Percentiles rank a stretch among this genome's conserved stretches.
These are phyloP conservation scores for Actenoides lindsayi DNA, from an alignment of 2,113 vertebrate species.

Conservation along the genomic window DNA sequence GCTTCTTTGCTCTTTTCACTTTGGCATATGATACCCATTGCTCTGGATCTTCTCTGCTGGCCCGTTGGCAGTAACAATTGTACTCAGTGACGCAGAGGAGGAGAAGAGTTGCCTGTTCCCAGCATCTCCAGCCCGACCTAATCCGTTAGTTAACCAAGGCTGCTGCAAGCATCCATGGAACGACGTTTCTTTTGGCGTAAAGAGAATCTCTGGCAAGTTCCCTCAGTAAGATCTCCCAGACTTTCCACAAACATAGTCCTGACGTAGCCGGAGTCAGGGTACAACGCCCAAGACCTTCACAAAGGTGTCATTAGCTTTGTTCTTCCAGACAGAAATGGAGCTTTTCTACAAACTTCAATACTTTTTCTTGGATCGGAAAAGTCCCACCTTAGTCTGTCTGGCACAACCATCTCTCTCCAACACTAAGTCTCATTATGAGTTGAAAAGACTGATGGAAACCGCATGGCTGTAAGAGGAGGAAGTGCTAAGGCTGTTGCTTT, in stretches of 20 bases:
- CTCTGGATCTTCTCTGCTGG: background rate
- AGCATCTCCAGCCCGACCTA: background rate
- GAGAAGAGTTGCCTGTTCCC: background rate
- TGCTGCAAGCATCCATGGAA: background rate
- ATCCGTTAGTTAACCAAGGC: background rate
- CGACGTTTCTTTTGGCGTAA: background rate
- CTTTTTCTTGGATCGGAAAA: background rate
- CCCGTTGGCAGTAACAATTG: background rate
- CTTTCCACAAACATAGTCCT: constrained; percentile 46
- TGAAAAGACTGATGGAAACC: constrained; percentile 6
- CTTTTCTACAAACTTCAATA: background rate
- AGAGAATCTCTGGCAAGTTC: background rate
- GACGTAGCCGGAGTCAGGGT: background rate
- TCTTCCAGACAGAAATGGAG: background rate
- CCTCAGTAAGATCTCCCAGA: background rate
- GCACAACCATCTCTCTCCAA: background rate
- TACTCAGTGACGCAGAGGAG: background rate
- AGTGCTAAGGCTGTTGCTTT: constrained; percentile 27
- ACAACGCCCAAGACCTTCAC: background rate
- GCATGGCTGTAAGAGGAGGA: background rate
- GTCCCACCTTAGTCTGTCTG: background rate
- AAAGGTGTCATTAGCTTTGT: background rate
- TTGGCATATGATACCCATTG: background rate
- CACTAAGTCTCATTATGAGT: background rate
- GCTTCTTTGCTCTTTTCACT: background rate